Evolutionary conservation across 92 coral and sea anemone genomes (phyloP).

Genomic region (Porites lobata): DNA sequence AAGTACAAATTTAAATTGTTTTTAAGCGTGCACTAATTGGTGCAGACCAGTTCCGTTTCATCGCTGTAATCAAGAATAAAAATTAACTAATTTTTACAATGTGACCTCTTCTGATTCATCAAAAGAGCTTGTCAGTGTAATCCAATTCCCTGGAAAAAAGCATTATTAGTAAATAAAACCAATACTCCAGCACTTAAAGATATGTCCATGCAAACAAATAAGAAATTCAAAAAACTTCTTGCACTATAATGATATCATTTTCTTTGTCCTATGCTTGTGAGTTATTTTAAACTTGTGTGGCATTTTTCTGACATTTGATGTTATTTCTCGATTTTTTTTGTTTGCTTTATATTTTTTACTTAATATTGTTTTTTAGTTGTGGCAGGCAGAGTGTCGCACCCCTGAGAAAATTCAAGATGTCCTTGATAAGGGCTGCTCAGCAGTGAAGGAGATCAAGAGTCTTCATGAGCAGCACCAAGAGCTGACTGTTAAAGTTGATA

Average conservation of each 20-base stretch:
- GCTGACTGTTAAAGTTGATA: conserved; percentile 56
- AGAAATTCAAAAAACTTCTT: too few relatives aligned
- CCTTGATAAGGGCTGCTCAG: conserved; percentile 68
- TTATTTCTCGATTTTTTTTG: too few relatives aligned
- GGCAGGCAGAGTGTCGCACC: conserved; percentile 71
- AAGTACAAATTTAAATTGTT: too few relatives aligned
- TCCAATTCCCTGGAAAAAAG: conserved; percentile 82
- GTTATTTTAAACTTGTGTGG: too few relatives aligned
- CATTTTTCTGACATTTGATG: too few relatives aligned
- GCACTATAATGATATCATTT: too few relatives aligned
- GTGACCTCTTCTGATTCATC: conserved; percentile 64
- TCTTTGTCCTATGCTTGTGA: too few relatives aligned
- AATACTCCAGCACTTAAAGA: too few relatives aligned
- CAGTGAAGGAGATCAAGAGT: conserved; percentile 60
- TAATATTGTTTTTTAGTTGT: conserved; percentile 44
- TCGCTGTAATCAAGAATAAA: background rate
- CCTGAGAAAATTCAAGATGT: conserved; percentile 80
- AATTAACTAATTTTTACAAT: conserved; percentile 66
- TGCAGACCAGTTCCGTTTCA: too few relatives aligned
- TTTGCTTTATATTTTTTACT: too few relatives aligned
- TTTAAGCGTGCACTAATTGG: too few relatives aligned
- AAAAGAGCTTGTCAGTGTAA: conserved; percentile 70
- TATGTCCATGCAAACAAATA: too few relatives aligned
- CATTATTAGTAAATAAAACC: background rate
- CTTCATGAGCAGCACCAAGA: conserved; percentile 48